Evolutionary conservation across 2,113 vertebrate species (phyloP).

Genomic region (Naja naja): DNA sequence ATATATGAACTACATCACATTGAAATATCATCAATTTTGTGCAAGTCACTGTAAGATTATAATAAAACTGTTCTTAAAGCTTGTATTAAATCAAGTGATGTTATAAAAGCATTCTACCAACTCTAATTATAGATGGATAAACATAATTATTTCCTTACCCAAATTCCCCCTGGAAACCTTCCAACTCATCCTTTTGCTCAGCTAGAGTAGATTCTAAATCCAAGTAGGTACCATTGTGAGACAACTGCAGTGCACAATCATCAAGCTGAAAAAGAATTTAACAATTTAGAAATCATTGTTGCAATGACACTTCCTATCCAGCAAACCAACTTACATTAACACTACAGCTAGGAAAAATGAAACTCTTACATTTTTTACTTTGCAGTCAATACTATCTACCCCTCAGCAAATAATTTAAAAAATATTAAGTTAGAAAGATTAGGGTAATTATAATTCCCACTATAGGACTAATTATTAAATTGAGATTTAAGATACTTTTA

Average conservation of each 20-base stretch:
- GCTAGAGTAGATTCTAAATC: slow-evolving; percentile 93
- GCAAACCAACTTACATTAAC: neutral
- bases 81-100: neutral
- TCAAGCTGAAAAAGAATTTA: slow-evolving; percentile 78
- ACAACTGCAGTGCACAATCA: slow-evolving; percentile 92
- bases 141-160: slow-evolving; percentile 80
- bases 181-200: slow-evolving; percentile 91
- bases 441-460: neutral
- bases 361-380: neutral
- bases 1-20: neutral
- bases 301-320: neutral
- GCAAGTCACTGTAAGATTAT: neutral
- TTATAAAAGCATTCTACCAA: neutral
- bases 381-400: neutral
- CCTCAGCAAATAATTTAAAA: neutral
- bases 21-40: neutral
- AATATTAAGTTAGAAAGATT: neutral
- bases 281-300: slow-evolving; percentile 10
- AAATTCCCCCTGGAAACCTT: slow-evolving; percentile 93
- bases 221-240: slow-evolving; percentile 94
- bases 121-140: neutral
- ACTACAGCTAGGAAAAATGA: neutral
- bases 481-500: neutral
- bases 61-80: neutral
- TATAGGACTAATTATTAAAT: no score